A percentile compares a stretch with the other conserved stretches of the same genome.
Evolutionary conservation across 2,797 vertebrate species (phyloP).

Genomic region (Crax fasciolata): DNA sequence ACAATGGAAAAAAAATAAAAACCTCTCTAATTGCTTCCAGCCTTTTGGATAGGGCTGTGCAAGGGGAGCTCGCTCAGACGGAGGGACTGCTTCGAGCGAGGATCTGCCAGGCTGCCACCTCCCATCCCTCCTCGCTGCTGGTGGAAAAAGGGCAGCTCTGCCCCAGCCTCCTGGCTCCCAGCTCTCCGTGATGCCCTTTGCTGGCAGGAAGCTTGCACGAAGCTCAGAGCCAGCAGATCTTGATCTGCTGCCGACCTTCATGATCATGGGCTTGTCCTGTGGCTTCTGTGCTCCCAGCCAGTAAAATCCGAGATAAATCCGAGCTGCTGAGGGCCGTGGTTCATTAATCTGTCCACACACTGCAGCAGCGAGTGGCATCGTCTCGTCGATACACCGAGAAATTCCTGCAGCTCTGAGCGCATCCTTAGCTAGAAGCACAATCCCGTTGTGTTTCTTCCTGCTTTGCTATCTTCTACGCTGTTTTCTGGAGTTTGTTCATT

Average conservation of each 20-base stretch:
- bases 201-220: background rate
- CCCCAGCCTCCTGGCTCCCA: background rate
- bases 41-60: conserved; percentile 36
- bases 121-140: background rate
- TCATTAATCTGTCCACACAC: conserved; percentile 21
- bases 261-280: accelerated
- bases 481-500: conserved; percentile 25
- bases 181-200: background rate
- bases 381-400: background rate
- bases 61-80: conserved; percentile 54
- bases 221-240: background rate
- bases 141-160: conserved; percentile 12
- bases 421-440: background rate
- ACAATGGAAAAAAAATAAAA: conserved; percentile 48
- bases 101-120: background rate
- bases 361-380: background rate
- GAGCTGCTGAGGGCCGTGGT: conserved; percentile 21
- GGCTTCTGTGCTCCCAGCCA: background rate
- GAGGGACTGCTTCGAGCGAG: background rate
- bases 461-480: background rate
- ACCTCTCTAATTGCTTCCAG: conserved; percentile 81
- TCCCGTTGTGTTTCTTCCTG: background rate
- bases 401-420: background rate
- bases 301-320: conserved; percentile 43
- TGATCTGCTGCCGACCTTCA: background rate